Evolutionary conservation across 2,888 invertebrate genomes (phyloP).

Genomic region (Biston betularia): DNA sequence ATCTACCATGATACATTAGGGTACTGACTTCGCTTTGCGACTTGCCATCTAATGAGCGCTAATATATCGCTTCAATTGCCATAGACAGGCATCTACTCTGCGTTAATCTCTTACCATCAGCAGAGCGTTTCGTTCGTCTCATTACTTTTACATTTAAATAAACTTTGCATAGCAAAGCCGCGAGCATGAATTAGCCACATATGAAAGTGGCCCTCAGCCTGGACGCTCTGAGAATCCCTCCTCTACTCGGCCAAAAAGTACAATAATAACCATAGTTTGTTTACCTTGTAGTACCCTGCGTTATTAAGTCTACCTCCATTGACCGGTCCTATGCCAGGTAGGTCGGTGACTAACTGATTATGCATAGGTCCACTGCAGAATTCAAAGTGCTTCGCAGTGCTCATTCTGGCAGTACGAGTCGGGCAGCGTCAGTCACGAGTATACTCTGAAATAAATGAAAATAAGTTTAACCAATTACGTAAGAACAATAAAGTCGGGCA

Average conservation of each 20-base stretch:
- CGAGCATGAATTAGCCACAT: no score
- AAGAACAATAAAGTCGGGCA: neutral
- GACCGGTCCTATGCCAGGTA: conserved; percentile 1
- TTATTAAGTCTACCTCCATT: conserved; percentile 3
- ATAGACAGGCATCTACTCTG: no score
- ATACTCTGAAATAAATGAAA: conserved; percentile 2
- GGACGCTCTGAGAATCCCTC: no score
- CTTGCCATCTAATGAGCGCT: no score
- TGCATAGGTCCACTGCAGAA: conserved; percentile 4
- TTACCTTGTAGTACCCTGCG: conserved; percentile 1
- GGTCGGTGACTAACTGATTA: neutral
- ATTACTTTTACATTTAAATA: no score
- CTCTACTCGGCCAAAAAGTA: neutral
- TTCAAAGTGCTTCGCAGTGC: neutral
- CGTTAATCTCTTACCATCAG: no score
- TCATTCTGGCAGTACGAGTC: neutral
- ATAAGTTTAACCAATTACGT: neutral
- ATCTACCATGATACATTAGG: no score
- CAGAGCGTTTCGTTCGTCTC: no score
- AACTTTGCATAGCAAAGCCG: no score
- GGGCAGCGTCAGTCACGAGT: neutral
- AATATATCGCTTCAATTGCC: no score
- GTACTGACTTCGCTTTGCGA: no score
- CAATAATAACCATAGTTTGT: neutral
- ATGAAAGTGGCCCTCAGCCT: no score